Conservation (phyloP, 2,113 vertebrate genomes). For the Leucopternis melanops region DNA sequence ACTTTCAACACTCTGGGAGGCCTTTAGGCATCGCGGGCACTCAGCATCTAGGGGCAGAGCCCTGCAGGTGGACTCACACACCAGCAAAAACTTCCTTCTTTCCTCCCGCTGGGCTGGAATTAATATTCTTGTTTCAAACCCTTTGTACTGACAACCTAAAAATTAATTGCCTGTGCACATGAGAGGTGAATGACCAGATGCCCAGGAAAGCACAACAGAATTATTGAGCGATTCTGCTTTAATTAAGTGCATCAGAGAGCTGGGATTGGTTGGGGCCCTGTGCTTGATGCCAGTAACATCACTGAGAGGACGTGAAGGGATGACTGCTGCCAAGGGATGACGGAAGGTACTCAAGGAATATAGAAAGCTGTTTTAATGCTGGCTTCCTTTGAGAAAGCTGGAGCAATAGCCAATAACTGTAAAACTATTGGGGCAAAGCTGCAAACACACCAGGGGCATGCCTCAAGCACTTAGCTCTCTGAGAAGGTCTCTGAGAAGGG, state of each 20-base stretch:
- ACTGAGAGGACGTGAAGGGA: neutral
- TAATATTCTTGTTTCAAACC: neutral
- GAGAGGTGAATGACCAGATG: slow-evolving; percentile 36
- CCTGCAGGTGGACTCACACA: neutral
- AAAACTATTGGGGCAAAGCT: slow-evolving; percentile 35
- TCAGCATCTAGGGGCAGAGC: neutral
- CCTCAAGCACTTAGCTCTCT: neutral
- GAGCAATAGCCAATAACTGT: neutral
- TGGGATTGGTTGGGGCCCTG: neutral
- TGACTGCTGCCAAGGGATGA: slow-evolving; percentile 31
- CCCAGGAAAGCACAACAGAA: slow-evolving; percentile 35
- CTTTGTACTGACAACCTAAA: slow-evolving; percentile 11
- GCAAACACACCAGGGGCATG: neutral
- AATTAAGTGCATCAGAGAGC: slow-evolving; percentile 49
- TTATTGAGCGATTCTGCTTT: slow-evolving; percentile 46
- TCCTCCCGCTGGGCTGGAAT: slow-evolving; percentile 16
- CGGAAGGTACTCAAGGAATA: slow-evolving; percentile 33
- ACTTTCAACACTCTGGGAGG: neutral
- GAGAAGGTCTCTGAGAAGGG: neutral
- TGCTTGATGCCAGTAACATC: neutral
- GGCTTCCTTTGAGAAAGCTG: slow-evolving; percentile 28
- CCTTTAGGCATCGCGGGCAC: neutral
- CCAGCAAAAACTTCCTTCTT: neutral
- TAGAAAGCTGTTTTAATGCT: slow-evolving; percentile 33
- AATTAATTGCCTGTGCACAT: slow-evolving; percentile 46